Evolutionary conservation across 2,888 invertebrate genomes (phyloP).

Genomic region (Oscheius sp.): DNA sequence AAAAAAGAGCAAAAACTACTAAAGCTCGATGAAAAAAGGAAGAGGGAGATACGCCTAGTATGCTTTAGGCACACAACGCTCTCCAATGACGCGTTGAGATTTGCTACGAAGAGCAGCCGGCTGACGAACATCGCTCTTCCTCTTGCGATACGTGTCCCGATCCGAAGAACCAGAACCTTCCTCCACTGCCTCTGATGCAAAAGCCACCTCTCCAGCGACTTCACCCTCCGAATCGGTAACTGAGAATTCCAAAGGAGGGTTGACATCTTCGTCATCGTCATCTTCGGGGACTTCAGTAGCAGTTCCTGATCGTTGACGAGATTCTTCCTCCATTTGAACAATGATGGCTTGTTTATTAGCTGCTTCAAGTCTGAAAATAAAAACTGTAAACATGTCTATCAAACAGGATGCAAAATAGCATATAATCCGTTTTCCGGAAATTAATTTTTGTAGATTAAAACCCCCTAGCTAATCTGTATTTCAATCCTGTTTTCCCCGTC

Average conservation of each 20-base stretch:
- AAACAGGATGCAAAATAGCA: too few relatives aligned
- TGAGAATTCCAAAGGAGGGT: constrained; percentile 29
- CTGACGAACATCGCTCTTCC: constrained; percentile 21
- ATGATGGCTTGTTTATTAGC: background rate
- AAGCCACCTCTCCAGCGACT: constrained; percentile 10
- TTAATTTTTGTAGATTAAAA: too few relatives aligned
- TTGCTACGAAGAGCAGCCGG: constrained; percentile 22
- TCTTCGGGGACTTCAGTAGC: constrained; percentile 5
- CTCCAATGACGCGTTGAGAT: constrained; percentile 21
- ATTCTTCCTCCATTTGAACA: constrained; percentile 16
- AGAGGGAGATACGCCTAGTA: background rate
- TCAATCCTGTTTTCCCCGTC: too few relatives aligned
- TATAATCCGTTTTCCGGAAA: too few relatives aligned
- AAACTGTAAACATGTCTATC: too few relatives aligned
- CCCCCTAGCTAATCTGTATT: too few relatives aligned
- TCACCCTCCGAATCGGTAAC: constrained; percentile 18
- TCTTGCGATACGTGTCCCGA: constrained; percentile 22
- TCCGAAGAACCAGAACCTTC: constrained; percentile 4
- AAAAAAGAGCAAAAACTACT: background rate
- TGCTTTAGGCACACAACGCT: constrained; percentile 12
- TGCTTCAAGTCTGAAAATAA: constrained; percentile 31
- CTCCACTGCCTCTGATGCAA: constrained; percentile 24
- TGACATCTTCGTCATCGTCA: constrained; percentile 16
- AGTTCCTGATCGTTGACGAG: too few relatives aligned
- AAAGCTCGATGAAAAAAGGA: constrained; percentile 8